Evolutionary conservation across 2,797 vertebrate genomes (phyloP).

Genomic region (Diplodus sargus): DNA sequence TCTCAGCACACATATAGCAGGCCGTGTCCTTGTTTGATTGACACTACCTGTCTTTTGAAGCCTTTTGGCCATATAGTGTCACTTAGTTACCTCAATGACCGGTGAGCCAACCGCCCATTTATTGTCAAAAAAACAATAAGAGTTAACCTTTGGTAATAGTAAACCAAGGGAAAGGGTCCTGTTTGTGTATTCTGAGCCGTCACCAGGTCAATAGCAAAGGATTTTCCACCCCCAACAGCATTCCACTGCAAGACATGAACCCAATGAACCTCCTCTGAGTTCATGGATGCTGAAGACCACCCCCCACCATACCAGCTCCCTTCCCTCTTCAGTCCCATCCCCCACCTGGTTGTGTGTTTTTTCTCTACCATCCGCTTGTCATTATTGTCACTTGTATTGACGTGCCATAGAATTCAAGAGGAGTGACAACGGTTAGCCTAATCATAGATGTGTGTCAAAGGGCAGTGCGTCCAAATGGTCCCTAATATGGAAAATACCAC

Average conservation of each 20-base stretch:
- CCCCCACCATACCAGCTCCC: conserved; percentile 61
- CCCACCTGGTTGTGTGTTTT: conserved; percentile 50
- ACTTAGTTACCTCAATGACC: conserved; percentile 32
- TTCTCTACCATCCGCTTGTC: conserved; percentile 19
- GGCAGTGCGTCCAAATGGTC: background rate
- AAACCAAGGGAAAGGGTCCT: conserved; percentile 46
- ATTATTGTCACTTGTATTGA: conserved; percentile 42
- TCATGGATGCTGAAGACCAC: conserved; percentile 67
- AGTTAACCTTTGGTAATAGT: conserved; percentile 63
- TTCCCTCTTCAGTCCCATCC: conserved; percentile 49
- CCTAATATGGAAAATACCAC: conserved; percentile 1
- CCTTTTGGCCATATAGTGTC: background rate
- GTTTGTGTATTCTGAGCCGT: conserved; percentile 42
- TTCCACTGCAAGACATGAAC: conserved; percentile 77
- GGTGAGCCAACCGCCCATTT: conserved; percentile 37
- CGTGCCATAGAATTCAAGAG: conserved; percentile 51
- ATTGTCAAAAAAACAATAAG: conserved; percentile 50
- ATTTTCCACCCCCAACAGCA: conserved; percentile 63
- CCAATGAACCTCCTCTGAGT: conserved; percentile 71
- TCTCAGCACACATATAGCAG: conserved; percentile 30
- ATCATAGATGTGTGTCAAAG: conserved; percentile 44
- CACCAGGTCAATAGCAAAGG: conserved; percentile 55
- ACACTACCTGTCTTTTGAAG: conserved; percentile 43
- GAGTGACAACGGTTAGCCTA: conserved; percentile 12
- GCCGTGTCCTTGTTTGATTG: conserved; percentile 42